Base-by-base conservation (phyloP, 2,888 invertebrate genomes). In the Abrostola triplasia region DNA sequence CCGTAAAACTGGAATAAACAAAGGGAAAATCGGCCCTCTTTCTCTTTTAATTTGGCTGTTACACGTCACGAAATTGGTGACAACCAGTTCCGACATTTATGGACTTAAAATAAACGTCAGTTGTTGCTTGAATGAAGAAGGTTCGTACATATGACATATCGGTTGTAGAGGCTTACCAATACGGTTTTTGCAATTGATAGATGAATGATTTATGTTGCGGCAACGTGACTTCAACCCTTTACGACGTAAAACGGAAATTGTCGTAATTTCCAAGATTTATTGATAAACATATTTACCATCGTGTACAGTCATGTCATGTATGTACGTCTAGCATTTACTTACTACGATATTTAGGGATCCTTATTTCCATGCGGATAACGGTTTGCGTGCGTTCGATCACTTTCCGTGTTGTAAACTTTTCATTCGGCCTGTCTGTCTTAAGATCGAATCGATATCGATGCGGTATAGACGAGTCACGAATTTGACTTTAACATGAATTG, bases 361-460 rank as follows among this genome's bases (percentile, higher is more conserved):
- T 84, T 83, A 89, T 90, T 88, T 88, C 85, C 85, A 88, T 91
- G 86, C 85, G 85, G 84, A 87, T 80, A 83, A 83, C 80, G 79
- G 87, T 82, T 93, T 83, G 91, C 92, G 92, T 92, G 92, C 87
- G 88, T 87, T 84, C 82, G 76, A 80, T 84, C 77, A 89, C 86
- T 89, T 92, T 92, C 87, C 92, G 91, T 92, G 92, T 88, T 89
- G 84, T 86, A 86, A 92, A 92, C 86, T 91, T 93, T 92, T 88
- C 88, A 88, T 85, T 84, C 84, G 82, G 80, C 82, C 86, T 84
- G 88, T 86, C 88, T 88, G 87, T 88, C 86, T 89, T 81, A 85
- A 92, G 90, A 92, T 93, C 83, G 87, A 90, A 91, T 92, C 91
- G 90, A 92, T 91, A 90, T 87, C 78, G 84, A 77, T 84, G 83